Evolutionary conservation across 2,113 vertebrate genomes (phyloP).

Genomic region (Phoxinus phoxinus): DNA sequence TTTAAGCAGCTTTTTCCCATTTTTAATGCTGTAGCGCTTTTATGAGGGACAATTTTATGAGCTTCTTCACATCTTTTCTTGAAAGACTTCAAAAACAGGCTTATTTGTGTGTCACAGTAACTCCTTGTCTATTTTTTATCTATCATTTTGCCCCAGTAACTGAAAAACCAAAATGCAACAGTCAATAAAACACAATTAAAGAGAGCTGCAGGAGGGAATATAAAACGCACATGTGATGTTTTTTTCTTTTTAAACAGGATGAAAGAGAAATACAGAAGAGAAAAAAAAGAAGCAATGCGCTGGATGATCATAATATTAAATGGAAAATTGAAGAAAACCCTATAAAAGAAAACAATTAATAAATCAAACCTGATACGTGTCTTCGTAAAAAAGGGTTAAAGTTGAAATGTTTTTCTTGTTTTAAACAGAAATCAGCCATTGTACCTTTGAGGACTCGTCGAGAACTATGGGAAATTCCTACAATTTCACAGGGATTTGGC

Average conservation of each 20-base stretch:
- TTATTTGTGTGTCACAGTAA: not conserved
- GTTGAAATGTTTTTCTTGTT: not conserved
- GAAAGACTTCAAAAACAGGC: not conserved
- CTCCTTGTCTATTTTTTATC: not conserved
- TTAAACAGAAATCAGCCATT: conserved; percentile 57
- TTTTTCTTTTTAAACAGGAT: not conserved
- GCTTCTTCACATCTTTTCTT: conserved; percentile 5
- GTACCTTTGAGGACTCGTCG: not conserved
- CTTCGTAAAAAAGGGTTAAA: not conserved
- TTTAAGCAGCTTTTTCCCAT: not conserved
- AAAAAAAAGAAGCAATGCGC: not conserved
- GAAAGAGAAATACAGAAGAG: not conserved
- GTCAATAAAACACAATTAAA: not conserved
- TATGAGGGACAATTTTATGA: not conserved
- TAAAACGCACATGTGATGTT: not conserved
- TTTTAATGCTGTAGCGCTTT: not conserved
- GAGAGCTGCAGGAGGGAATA: not conserved
- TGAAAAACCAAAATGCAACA: not conserved
- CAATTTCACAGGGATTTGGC: conserved; percentile 72
- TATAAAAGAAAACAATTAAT: not conserved
- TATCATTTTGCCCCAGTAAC: not conserved
- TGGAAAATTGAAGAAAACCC: not conserved
- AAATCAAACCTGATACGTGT: not conserved
- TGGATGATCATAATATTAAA: not conserved
- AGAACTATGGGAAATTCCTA: conserved; percentile 17